Base-by-base conservation (phyloP, 2,888 invertebrate genomes). In the Archips xylosteana region DNA sequence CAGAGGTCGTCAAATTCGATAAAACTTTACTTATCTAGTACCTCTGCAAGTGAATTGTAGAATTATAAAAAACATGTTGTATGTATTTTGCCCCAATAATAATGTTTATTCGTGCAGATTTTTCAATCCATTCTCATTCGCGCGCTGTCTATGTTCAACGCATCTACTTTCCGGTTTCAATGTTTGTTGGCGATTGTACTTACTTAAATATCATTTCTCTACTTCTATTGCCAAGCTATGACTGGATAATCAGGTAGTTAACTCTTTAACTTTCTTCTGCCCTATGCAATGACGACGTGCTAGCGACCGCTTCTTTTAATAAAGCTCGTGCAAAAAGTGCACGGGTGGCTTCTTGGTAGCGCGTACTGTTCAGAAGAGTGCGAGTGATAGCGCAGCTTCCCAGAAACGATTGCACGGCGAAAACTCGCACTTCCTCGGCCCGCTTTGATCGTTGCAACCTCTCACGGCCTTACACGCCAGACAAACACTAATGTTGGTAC, bases 341-440 rank as follows among this genome's bases (percentile, higher is more conserved):
- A 85, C 80, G 75, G 74, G 76, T 79, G 78, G 81, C 82, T 88
- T 89, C 85, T 82, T 78, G 78, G 83, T 86, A 85, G 80, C 79
- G 81, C 42, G 62, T 32, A 36, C 36, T 63, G 47, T 45, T 63
- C 63, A 63, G 51, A 65, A 65, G 65, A 66, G 71, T 65, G 78
- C 76, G 77, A 79, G 79, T 81, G 87, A 87, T 86, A 86, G 85
- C 82, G 76, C 75, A 75, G 78, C 81, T 91, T 92, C 92, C 82
- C 79, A 87, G 92, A 91, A 92, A 75, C 83, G 83, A 85, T 87
- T 85, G 87, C 87, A 85, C 78, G 59, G 84, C 84, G 86, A 88
- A 85, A 88, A 83, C 80, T 77, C 83, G 79, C 80, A 79, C 85
- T 86, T 86, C 85, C 85, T 78, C 75, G 78, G 76, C 70, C 71